These are phyloP conservation scores for Agraylea sexmaculata DNA, from an alignment of 1,140 invertebrate genomes.

Conservation along the genomic window DNA sequence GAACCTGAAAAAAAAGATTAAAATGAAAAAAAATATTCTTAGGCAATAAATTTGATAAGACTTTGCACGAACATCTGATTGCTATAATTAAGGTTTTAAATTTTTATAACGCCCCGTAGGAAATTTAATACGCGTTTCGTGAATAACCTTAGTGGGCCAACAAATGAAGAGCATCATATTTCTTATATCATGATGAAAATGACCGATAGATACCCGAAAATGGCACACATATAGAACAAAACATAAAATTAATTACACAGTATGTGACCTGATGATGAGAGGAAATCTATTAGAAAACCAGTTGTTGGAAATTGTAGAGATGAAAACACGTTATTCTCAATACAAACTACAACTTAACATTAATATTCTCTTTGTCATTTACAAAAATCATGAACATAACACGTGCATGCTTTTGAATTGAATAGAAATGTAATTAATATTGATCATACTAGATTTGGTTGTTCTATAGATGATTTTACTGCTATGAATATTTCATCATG, in stretches of 20 bases:
- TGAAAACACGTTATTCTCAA: too few species aligned
- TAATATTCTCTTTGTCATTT: too few species aligned
- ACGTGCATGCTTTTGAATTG: too few species aligned
- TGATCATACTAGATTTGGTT: too few species aligned
- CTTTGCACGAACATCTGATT: not conserved
- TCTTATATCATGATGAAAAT: too few species aligned
- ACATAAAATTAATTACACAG: not conserved
- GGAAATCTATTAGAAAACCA: not conserved
- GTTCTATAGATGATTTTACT: too few species aligned
- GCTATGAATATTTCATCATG: too few species aligned
- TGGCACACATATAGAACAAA: conserved; percentile 1
- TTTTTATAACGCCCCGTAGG: not conserved
- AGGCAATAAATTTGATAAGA: not conserved
- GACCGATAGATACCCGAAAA: conserved; percentile 1
- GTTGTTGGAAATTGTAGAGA: too few species aligned
- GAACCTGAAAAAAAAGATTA: conserved; percentile 32
- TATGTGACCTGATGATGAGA: conserved; percentile 2
- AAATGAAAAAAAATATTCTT: conserved; percentile 12
- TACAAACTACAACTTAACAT: too few species aligned
- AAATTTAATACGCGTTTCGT: not conserved
- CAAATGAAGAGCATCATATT: not conserved
- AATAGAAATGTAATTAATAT: too few species aligned
- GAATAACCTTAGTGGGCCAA: too few species aligned
- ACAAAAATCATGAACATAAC: too few species aligned
- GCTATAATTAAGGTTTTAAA: not conserved